Base-by-base conservation (phyloP, 2,113 vertebrate species). In the Podarcis cretensis region DNA sequence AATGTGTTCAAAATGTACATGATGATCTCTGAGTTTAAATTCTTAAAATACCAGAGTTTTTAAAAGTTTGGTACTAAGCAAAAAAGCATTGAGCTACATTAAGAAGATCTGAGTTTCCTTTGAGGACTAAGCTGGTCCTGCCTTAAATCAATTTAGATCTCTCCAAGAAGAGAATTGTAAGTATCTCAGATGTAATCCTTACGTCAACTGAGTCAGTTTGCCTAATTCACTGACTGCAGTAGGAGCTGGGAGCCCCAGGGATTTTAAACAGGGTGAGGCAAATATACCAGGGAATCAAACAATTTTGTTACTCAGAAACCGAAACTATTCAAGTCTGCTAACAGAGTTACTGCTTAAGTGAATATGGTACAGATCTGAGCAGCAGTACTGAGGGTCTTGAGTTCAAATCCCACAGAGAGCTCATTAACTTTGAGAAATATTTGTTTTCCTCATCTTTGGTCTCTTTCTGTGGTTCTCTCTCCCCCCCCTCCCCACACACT, bases 321-420 rank as follows among this genome's bases (percentile, higher is more conserved):
- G 14, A 40, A 76, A n/a, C 48, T 9, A 43, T 40, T 30, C 3
- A 81, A 37, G 63, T 63, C 25, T 85, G 18, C 71, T 86, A 66
- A 80, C 5, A 43, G 77, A 89, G 32, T 23, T n/a, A 8, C n/a
- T 75, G 57, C 30, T 40, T 77, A 81, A 77, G 35, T 10, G 68
- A 63, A 40, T n/a, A 30, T 23, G 25, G 48, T 37, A 14, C 7
- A 57, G 48, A 54, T 54, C 37, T 35, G 35, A 40, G 20, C 48
- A 6, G 12, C 9, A 77, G 43, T 37, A 30, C 32, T 27, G 57
- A 76, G 66, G 54, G 21, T 48, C 20, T 40, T 21, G 83, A 59
- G 54, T 66, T 81, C 69, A 89, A 81, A 74, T 80, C 18, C 84
- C 59, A 81, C 16, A 40, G 84, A 90, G 27, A 54, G 73, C 7